Evolutionary conservation across 2,113 vertebrate species (phyloP), one percentile per base, ranked within the genome.

Genomic region (Garra rufa): DNA sequence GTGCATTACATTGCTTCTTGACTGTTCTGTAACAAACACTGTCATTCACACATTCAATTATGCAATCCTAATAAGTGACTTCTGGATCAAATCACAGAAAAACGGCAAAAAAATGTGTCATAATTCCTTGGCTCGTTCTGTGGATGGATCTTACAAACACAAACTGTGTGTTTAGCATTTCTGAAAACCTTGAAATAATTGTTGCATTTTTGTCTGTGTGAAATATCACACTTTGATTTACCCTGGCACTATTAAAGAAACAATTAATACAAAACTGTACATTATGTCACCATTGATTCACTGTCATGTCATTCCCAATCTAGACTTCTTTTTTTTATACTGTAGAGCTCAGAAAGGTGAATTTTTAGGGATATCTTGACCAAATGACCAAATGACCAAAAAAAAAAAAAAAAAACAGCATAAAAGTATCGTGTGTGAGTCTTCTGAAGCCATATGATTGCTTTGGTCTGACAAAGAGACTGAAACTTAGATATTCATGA

Each of bases 1-100:
- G 24, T 30, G 26, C 14, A 65, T 46, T 80, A 21, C 59, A 14
- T 80, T 11, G 21, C 26, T n/a, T 24, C 52, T 26, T 15, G 7
- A 44, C 76, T 69, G 17, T 38, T 10, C 30, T 57, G 19, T 41
- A 76, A 34, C 34, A 78, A 59, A 78, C 38, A 78, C 13, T 10
- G 55, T 50, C 43, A 83, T 63, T 83, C 73, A 76, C 71, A 83
- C 71, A 67, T 76, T 52, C 17, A 63, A 67, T 83, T 76, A 74
- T 19, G 15, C 41, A 81, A 61, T 75, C 48, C 30, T 43, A 78
- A 61, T 3, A 28, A 61, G 21, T 52, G 73, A 61, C 59, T 78
- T 78, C 55, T 78, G 55, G 38, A 38, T 61, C 14, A 43, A 19
- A 59, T n/a, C 52, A 43, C 21, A 78, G 50, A 77, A 48, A 55